Evolutionary conservation across 2,797 vertebrate genomes (phyloP).

Genomic region (Myiotriccus ornatus): DNA sequence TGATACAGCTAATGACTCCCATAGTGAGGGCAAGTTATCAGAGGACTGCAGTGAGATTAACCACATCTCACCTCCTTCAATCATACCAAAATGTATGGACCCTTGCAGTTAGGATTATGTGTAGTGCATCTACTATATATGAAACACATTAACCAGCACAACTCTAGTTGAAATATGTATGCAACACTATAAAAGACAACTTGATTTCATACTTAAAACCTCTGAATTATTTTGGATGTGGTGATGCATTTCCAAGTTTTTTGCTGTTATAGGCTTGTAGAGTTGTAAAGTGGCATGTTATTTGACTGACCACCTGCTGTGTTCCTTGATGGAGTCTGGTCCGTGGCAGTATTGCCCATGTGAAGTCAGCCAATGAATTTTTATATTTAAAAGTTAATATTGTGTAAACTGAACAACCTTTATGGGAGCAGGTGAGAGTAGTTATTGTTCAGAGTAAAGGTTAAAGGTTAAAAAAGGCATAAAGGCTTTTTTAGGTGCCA

Average conservation of each 20-base stretch:
- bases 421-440: neutral
- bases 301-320: slow-evolving; percentile 11
- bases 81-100: neutral
- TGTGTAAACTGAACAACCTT: neutral
- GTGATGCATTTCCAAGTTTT: slow-evolving; percentile 57
- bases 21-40: slow-evolving; percentile 7
- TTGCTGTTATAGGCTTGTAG: slow-evolving; percentile 47
- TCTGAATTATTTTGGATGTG: slow-evolving; percentile 22
- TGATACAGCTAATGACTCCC: slow-evolving; percentile 2
- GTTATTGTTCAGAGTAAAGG: neutral
- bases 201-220: neutral
- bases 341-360: neutral
- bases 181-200: neutral
- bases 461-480: neutral
- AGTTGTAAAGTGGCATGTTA: slow-evolving; percentile 20
- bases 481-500: neutral
- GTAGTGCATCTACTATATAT: neutral
- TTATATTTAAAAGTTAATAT: neutral
- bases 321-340: slow-evolving; percentile 6
- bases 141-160: neutral
- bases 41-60: slow-evolving; percentile 2
- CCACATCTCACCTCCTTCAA: slow-evolving; percentile 9
- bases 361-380: slow-evolving; percentile 22
- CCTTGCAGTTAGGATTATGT: neutral
- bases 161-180: neutral